A percentile compares a stretch with the other conserved stretches of the same genome.
phyloP scores from a whole-genome alignment of 2,888 invertebrate species.

The Tyria jacobaeae region DNA sequence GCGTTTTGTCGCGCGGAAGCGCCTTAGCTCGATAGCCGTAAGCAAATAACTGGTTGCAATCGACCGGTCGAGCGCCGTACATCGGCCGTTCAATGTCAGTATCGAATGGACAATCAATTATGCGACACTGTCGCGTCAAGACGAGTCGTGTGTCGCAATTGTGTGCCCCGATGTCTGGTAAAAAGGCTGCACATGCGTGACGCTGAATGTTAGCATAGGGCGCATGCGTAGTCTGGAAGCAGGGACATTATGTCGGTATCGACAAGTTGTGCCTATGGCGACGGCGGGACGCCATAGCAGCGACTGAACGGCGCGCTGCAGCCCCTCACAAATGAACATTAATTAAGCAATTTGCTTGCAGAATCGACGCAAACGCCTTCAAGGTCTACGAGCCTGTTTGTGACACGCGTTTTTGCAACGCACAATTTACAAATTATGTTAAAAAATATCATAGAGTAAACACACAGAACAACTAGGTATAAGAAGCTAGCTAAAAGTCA shows the following conservation, averaged over 20 bases:
- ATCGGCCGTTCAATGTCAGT: conserved; percentile 82
- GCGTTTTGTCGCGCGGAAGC: conserved; percentile 57
- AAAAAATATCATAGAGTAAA: background rate
- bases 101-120: conserved; percentile 84
- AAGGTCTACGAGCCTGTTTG: conserved; percentile 50
- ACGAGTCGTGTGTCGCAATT: conserved; percentile 76
- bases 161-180: conserved; percentile 58
- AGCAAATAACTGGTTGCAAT: conserved; percentile 79
- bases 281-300: conserved; percentile 70
- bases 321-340: conserved; percentile 53
- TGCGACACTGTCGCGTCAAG: conserved; percentile 77
- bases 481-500: background rate
- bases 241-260: conserved; percentile 56
- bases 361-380: conserved; percentile 50
- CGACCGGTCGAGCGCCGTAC: conserved; percentile 71
- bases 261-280: conserved; percentile 59
- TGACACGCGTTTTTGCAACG: conserved; percentile 14
- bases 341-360: conserved; percentile 60
- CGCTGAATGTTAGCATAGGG: conserved; percentile 42
- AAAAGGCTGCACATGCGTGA: conserved; percentile 71
- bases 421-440: background rate
- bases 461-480: background rate
- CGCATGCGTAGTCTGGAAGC: conserved; percentile 70
- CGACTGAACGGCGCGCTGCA: conserved; percentile 53
- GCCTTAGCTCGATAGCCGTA: conserved; percentile 72